Evolutionary conservation across 2,797 vertebrate species (phyloP).

Genomic region (Siniperca obscura): DNA sequence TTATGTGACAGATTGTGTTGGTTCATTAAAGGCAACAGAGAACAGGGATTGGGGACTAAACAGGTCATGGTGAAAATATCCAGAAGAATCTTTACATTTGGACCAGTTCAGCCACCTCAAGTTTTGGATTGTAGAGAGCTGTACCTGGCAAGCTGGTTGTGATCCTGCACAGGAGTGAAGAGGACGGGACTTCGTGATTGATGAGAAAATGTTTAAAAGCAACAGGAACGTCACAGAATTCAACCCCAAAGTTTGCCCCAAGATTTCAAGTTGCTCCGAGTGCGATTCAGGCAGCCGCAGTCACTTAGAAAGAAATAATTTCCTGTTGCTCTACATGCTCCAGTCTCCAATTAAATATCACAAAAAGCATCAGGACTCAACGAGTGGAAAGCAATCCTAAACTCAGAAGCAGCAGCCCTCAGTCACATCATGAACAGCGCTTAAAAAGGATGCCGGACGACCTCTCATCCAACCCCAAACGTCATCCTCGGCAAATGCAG

Average conservation of each 20-base stretch:
- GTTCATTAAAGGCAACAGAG: conserved; percentile 31
- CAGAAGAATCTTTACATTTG: too few species aligned
- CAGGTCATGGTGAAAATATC: neutral
- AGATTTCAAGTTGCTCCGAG: conserved; percentile 31
- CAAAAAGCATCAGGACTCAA: conserved; percentile 40
- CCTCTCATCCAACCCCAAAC: conserved; percentile 9
- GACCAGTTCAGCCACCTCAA: too few species aligned
- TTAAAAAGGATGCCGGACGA: conserved; percentile 23
- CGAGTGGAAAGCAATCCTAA: neutral
- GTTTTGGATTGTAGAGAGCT: neutral
- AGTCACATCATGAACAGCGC: conserved; percentile 48
- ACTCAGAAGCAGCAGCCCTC: conserved; percentile 52
- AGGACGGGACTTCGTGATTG: conserved; percentile 15
- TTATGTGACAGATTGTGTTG: neutral
- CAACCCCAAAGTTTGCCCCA: conserved; percentile 21
- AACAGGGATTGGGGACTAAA: neutral
- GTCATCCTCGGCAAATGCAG: conserved; percentile 23
- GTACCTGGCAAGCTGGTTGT: neutral
- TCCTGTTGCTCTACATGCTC: conserved; percentile 57
- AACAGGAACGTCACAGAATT: conserved; percentile 28
- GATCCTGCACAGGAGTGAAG: conserved; percentile 5
- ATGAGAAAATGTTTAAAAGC: conserved; percentile 35
- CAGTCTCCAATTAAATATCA: conserved; percentile 48
- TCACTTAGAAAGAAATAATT: conserved; percentile 18
- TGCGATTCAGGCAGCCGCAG: conserved; percentile 47